A percentile compares a stretch with the other conserved stretches of the same genome.
These are phyloP conservation scores for Herpailurus yagouaroundi DNA, from an alignment of 2,113 vertebrate species.

Conservation along the genomic window DNA sequence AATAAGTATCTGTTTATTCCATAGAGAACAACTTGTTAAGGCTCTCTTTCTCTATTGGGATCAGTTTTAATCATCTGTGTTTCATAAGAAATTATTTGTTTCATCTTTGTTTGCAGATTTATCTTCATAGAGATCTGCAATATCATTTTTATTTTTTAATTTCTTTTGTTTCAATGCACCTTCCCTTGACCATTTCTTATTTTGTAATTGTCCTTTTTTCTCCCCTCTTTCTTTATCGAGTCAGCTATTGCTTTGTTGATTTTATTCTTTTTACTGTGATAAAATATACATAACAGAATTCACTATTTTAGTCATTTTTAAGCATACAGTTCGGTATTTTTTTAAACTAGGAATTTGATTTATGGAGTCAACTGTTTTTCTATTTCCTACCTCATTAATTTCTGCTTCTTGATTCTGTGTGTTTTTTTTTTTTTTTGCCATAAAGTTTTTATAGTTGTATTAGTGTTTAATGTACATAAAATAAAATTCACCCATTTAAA, in stretches of 20 bases:
- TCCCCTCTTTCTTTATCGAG: not conserved
- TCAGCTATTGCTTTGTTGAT: not conserved
- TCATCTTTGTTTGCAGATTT: not conserved
- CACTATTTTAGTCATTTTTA: not conserved
- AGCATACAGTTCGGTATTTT: not conserved
- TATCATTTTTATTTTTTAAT: not conserved
- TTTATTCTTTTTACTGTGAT: not conserved
- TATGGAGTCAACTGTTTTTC: not conserved
- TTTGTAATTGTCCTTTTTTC: not conserved
- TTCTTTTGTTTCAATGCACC: not conserved
- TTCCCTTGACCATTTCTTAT: not conserved
- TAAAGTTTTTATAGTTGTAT: not conserved
- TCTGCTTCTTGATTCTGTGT: not conserved
- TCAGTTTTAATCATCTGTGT: not conserved
- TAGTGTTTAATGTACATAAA: not conserved
- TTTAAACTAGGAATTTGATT: not conserved
- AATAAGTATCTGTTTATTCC: not conserved
- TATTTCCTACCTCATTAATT: not conserved
- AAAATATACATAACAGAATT: not conserved
- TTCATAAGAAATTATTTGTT: not conserved
- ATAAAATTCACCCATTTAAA: not conserved
- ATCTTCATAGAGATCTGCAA: not conserved
- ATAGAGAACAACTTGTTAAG: not conserved
- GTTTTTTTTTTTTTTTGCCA: not conserved
- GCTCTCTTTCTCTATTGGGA: not conserved